Evolutionary conservation across 1,140 invertebrate species (phyloP).

Genomic region (Lamellibrachia luymesi): DNA sequence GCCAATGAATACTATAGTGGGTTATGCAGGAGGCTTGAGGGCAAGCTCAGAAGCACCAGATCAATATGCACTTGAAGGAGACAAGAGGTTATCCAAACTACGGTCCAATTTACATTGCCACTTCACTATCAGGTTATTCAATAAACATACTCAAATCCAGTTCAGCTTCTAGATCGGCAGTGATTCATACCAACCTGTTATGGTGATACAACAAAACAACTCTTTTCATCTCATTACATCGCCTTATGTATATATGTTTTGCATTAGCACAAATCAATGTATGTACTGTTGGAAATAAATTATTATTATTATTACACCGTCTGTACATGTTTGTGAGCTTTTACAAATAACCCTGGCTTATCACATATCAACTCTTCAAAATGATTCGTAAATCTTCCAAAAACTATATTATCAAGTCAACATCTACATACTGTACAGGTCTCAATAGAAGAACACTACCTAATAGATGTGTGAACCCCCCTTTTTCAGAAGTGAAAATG

Average conservation of each 20-base stretch:
- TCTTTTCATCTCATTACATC: neutral
- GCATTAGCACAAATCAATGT: too few species aligned
- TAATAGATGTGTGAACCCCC: too few species aligned
- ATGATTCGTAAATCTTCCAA: too few species aligned
- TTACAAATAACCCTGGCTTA: too few species aligned
- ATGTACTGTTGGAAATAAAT: too few species aligned
- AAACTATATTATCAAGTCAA: too few species aligned
- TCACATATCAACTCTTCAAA: too few species aligned
- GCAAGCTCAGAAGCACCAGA: neutral
- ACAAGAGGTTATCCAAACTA: neutral
- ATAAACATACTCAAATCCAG: neutral
- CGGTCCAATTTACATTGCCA: neutral
- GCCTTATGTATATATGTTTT: neutral
- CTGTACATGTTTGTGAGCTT: too few species aligned
- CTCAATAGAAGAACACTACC: too few species aligned
- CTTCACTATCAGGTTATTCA: neutral
- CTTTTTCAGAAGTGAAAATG: too few species aligned
- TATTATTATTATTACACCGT: too few species aligned
- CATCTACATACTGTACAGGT: too few species aligned
- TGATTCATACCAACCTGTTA: neutral
- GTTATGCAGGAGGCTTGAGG: neutral
- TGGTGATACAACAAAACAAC: neutral
- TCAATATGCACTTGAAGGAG: neutral
- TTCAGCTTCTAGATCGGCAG: neutral
- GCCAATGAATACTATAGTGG: neutral